Evolutionary conservation across 1,140 invertebrate genomes (phyloP).

Genomic region (Grapholita molesta): DNA sequence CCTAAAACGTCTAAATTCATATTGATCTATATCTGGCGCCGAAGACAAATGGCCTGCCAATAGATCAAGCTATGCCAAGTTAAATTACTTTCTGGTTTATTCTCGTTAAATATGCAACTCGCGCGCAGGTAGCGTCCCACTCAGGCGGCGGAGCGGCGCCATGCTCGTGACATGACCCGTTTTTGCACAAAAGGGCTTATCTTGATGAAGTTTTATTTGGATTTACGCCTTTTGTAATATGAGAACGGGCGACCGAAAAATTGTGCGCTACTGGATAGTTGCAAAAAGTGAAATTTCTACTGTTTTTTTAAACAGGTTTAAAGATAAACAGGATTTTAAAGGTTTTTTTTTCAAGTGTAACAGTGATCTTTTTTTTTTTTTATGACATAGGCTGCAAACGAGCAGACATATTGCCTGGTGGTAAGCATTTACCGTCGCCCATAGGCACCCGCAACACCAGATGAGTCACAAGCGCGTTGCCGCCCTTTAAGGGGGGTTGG

Average conservation of each 20-base stretch:
- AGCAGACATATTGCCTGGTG: too few species aligned
- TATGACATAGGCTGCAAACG: too few species aligned
- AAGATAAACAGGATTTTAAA: constrained; percentile 18
- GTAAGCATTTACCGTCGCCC: too few species aligned
- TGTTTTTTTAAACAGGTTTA: too few species aligned
- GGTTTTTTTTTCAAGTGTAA: background rate
- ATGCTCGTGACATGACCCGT: background rate
- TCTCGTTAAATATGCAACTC: constrained; percentile 16
- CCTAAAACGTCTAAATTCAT: background rate
- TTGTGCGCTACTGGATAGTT: background rate
- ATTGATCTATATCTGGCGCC: constrained; percentile 3
- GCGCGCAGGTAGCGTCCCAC: constrained; percentile 32
- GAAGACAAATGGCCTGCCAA: constrained; percentile 15
- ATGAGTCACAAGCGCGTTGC: too few species aligned
- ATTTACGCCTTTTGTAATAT: background rate
- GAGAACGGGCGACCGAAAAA: background rate
- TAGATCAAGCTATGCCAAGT: constrained; percentile 15
- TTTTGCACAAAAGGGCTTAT: background rate
- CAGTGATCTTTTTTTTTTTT: too few species aligned
- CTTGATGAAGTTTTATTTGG: background rate
- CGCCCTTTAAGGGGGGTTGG: too few species aligned
- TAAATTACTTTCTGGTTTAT: constrained; percentile 18
- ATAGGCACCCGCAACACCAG: too few species aligned
- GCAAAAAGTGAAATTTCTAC: background rate
- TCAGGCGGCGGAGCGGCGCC: constrained; percentile 29